Evolutionary conservation across 2,797 vertebrate genomes (phyloP), one percentile per base, ranked within the genome.

Genomic region (Agapornis canus): DNA sequence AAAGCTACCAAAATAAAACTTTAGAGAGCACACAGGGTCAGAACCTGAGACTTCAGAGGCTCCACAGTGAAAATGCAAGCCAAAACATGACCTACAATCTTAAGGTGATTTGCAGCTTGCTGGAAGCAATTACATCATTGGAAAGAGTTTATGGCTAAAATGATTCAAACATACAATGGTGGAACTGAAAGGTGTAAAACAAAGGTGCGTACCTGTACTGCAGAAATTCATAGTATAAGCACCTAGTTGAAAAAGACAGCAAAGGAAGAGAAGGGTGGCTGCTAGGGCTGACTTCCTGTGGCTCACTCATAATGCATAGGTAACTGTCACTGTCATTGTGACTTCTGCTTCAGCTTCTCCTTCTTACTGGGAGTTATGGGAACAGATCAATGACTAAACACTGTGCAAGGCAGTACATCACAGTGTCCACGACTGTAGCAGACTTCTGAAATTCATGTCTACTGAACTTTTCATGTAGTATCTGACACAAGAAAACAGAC

Each of bases 261-360:
- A 77, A 84, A 66, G 43, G n/a, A 85, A 54, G 13, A 29, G 20
- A 54, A 89, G 31, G 11, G 12, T 51, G 39, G 72, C 51, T 39
- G 6, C 23, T 17, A 72, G 49, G 14, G 8, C 29, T 70, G 17
- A 13, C 29, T 91, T 72, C 29, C 57, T 37, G 13, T 6, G 47
- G 25, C 39, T 64, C 6, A 1, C 8, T 63, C 40, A 25, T 1
- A 37, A 18, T 6, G 49, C 9, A 5, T 1, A 23, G 31, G 13
- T 22, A 66, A 73, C 25, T 54, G 29, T 9, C 1, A 2, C 23
- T 42, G 56, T 23, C 25, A 25, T 13, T 25, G 25, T 4, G 5
- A 54, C 40, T 84, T 65, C 26, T 63, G 15, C 27, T 89, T 69
- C 29, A 66, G 21, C 25, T 89, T 80, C 32, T 90, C 19, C 21